Evolutionary conservation across 2,797 vertebrate genomes (phyloP), one percentile per base, ranked within the genome.

Genomic region (Momotus momota): DNA sequence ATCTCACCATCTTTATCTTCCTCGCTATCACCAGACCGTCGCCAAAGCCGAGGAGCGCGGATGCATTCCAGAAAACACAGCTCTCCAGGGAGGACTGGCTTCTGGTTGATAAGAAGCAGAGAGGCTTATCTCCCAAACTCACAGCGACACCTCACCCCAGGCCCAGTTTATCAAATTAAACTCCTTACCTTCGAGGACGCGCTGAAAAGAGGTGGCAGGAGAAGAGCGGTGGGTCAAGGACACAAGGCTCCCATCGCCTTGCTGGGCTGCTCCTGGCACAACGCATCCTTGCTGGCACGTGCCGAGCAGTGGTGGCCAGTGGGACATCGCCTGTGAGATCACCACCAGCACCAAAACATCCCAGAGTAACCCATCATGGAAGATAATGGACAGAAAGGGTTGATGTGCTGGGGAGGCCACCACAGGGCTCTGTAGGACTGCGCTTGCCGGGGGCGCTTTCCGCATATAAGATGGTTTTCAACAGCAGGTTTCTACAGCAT

Each of bases 371-470:
- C 40, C 0, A 0, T 4, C 35, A 40, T 12, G 58, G 54, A 51
- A 77, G 65, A 45, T 80, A 75, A 67, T 7, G 0, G 6, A 33
- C 65, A 69, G 81, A 49, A 80, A 48, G n/a, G 72, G 25, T 26
- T 40, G 64, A 57, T 0, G 1, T 69, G 25, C n/a, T 49, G 35
- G 35, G 0, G 0, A 29, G 55, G 29, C 26, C 0, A 0, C 23
- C 67, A 29, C 58, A 20, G 0, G 0, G 52, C 45, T 46, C 82
- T 0, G 0, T 1, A 33, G 21, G n/a, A 27, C 73, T 69, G 29
- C 0, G 5, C 70, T 41, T 0, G 0, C 49, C 7, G 66, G 4
- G 17, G 0, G 1, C 25, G 14, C 20, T 18, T 75, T 25, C 80
- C 62, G 61, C 25, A 9, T 0, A 4, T 5, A 31, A 46, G 29